phyloP scores from a whole-genome alignment of 2,113 vertebrate genomes.

The Axis porcinus region DNA sequence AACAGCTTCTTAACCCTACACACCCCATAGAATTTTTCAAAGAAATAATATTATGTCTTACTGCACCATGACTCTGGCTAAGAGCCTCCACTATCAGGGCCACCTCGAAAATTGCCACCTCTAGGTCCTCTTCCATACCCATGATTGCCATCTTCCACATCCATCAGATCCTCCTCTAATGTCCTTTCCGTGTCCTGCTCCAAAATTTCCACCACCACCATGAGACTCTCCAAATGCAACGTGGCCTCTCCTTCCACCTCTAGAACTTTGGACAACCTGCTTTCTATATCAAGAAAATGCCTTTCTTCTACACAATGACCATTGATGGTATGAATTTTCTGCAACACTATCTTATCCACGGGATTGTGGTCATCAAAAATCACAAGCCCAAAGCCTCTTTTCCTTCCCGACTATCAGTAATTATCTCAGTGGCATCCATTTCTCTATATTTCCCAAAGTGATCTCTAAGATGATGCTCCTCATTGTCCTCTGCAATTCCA shows the following conservation, averaged over 20 bases:
- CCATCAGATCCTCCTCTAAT: slow-evolving; percentile 86
- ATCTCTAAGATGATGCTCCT: slow-evolving; percentile 87
- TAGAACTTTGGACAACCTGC: slow-evolving; percentile 84
- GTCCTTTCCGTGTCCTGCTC: slow-evolving; percentile 85
- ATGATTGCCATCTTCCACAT: slow-evolving; percentile 86
- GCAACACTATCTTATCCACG: slow-evolving; percentile 88
- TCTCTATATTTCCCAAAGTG: slow-evolving; percentile 87
- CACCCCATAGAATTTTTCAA: slow-evolving; percentile 84
- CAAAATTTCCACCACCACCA: slow-evolving; percentile 85
- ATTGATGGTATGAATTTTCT: slow-evolving; percentile 87
- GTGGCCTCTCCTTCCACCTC: slow-evolving; percentile 78
- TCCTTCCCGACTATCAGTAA: slow-evolving; percentile 88
- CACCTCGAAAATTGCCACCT: slow-evolving; percentile 86
- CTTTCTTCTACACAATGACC: slow-evolving; percentile 88
- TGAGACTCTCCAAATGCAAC: slow-evolving; percentile 30
- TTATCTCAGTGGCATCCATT: slow-evolving; percentile 87
- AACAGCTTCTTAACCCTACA: slow-evolving; percentile 88
- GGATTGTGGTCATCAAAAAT: slow-evolving; percentile 89
- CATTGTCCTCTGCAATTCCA: slow-evolving; percentile 88
- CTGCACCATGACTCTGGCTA: slow-evolving; percentile 92
- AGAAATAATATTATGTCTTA: slow-evolving; percentile 89
- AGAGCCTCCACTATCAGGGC: slow-evolving; percentile 87
- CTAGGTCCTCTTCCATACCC: slow-evolving; percentile 87
- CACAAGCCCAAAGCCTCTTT: slow-evolving; percentile 89
- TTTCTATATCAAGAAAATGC: slow-evolving; percentile 85